These are phyloP conservation scores for Cryptocephalus primarius DNA, from an alignment of 2,888 invertebrate species.

Conservation along the genomic window DNA sequence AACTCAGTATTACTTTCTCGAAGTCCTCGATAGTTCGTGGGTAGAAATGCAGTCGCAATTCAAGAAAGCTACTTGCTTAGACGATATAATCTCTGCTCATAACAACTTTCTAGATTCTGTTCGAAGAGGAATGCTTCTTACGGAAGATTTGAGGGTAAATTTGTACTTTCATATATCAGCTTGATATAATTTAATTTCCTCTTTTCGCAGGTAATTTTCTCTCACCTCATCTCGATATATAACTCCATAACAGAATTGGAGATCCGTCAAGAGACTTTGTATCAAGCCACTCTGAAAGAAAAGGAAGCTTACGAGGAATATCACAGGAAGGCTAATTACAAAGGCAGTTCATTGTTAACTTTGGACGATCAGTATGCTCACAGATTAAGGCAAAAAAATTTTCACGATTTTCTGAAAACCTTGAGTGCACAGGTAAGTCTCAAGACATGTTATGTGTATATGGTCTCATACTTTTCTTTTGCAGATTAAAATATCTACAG, in stretches of 20 bases:
- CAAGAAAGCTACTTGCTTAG: slow-evolving; percentile 67
- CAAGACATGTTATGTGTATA: too few relatives aligned
- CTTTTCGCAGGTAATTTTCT: slow-evolving; percentile 36
- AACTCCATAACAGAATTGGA: slow-evolving; percentile 70
- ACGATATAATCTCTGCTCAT: slow-evolving; percentile 80
- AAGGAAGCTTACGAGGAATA: slow-evolving; percentile 40
- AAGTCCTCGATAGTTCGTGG: slow-evolving; percentile 92
- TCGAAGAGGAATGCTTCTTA: slow-evolving; percentile 74
- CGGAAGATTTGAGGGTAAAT: slow-evolving; percentile 51
- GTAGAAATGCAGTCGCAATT: slow-evolving; percentile 70
- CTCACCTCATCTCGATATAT: slow-evolving; percentile 66
- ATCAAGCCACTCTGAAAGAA: slow-evolving; percentile 43
- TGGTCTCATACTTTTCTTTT: background rate
- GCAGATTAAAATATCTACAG: slow-evolving; percentile 52
- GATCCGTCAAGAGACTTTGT: slow-evolving; percentile 57
- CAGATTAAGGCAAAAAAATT: slow-evolving; percentile 48
- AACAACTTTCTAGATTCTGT: slow-evolving; percentile 72
- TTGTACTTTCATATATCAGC: background rate
- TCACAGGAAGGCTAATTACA: slow-evolving; percentile 34
- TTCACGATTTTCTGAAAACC: slow-evolving; percentile 47
- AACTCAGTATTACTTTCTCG: slow-evolving; percentile 90
- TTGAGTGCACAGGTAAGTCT: slow-evolving; percentile 38
- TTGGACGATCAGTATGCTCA: slow-evolving; percentile 48
- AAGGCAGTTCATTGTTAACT: slow-evolving; percentile 47
- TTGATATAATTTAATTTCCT: background rate